Conservation (phyloP, 2,797 vertebrate species). For the Sciaenops ocellatus region DNA sequence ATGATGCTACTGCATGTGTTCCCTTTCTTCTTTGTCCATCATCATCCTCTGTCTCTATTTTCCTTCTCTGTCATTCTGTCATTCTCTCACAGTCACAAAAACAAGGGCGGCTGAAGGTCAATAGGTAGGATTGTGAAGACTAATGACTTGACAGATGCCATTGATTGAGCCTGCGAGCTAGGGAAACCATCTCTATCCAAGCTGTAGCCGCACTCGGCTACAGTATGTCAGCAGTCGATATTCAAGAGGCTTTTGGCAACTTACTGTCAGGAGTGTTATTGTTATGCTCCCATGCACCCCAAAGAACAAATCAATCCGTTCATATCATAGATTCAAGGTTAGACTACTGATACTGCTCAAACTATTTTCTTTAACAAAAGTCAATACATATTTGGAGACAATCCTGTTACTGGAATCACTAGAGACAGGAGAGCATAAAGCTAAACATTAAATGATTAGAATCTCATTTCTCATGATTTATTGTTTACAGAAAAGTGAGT, state of each 20-base stretch:
- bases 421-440: slow-evolving; percentile 6
- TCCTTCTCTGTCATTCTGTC: slow-evolving; percentile 15
- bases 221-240: slow-evolving; percentile 51
- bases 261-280: slow-evolving; percentile 61
- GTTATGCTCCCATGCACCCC: slow-evolving; percentile 53
- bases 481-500: slow-evolving; percentile 19
- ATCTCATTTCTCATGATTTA: slow-evolving; percentile 30
- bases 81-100: slow-evolving; percentile 45
- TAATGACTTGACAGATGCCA: slow-evolving; percentile 75
- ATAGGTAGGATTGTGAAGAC: slow-evolving; percentile 55
- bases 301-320: slow-evolving; percentile 64
- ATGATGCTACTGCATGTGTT: neutral
- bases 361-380: slow-evolving; percentile 49
- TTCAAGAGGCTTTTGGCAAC: slow-evolving; percentile 61
- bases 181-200: slow-evolving; percentile 62
- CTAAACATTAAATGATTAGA: slow-evolving; percentile 41
- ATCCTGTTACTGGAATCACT: slow-evolving; percentile 17
- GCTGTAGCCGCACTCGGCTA: slow-evolving; percentile 35
- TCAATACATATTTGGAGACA: slow-evolving; percentile 49
- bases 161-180: slow-evolving; percentile 72
- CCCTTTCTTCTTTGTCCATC: slow-evolving; percentile 14
- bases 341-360: slow-evolving; percentile 30
- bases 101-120: slow-evolving; percentile 71
- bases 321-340: slow-evolving; percentile 59
- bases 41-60: slow-evolving; percentile 16